These are phyloP conservation scores for Gymnothorax reevesii DNA, from an alignment of 2,797 vertebrate genomes.

Conservation along the genomic window DNA sequence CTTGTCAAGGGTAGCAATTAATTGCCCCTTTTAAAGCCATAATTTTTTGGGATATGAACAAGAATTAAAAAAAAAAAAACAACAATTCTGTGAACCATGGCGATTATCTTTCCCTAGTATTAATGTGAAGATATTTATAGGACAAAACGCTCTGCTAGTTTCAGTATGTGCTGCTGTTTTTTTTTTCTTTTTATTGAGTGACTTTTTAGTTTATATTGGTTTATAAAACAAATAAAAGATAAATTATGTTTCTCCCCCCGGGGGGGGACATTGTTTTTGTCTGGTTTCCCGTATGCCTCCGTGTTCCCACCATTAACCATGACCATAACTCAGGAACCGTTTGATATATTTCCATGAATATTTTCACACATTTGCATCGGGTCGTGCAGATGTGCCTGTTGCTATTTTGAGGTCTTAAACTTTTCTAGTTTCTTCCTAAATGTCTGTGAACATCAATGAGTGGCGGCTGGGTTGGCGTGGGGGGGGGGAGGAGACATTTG, in stretches of 20 bases:
- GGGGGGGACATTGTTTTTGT: no score
- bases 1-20: conserved; percentile 3
- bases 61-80: conserved; percentile 27
- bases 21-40: conserved; percentile 22
- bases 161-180: conserved; percentile 20
- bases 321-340: no score
- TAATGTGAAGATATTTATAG: conserved; percentile 22
- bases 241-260: no score
- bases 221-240: no score
- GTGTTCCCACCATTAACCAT: background rate
- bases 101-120: conserved; percentile 39
- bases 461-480: no score
- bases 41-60: conserved; percentile 32
- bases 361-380: no score
- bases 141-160: conserved; percentile 30
- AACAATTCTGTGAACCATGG: conserved; percentile 26
- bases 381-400: no score
- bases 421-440: no score
- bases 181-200: background rate
- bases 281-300: background rate
- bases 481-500: no score
- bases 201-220: background rate
- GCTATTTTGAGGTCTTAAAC: no score
- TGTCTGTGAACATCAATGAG: no score
- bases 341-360: no score